A percentile compares a stretch with the other conserved stretches of the same genome.
These are phyloP conservation scores for Apodemia mormo DNA, from an alignment of 2,888 invertebrate species.

Conservation along the genomic window DNA sequence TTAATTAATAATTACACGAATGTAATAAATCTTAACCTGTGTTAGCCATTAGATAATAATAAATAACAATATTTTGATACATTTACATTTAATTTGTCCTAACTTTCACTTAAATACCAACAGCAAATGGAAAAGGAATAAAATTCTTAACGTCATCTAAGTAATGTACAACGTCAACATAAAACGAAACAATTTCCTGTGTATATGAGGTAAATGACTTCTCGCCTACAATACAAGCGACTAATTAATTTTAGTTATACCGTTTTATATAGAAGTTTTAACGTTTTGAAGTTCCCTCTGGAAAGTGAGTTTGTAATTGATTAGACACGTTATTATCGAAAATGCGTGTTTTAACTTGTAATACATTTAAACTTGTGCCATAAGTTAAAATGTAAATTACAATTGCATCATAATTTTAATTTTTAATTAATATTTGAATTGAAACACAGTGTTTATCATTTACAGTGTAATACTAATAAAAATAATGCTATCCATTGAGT, in stretches of 20 bases:
- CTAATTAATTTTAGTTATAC: conserved; percentile 8
- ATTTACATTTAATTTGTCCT: background rate
- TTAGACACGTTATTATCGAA: conserved; percentile 16
- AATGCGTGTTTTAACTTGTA: background rate
- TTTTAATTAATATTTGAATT: background rate
- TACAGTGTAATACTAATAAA: background rate
- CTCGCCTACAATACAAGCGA: background rate
- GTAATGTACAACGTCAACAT: conserved; percentile 8
- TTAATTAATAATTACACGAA: too few species aligned
- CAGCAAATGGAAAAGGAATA: conserved; percentile 2
- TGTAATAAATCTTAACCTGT: background rate
- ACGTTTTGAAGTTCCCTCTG: background rate
- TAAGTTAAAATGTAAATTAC: background rate
- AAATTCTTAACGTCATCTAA: conserved; percentile 10
- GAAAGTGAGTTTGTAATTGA: conserved; percentile 5
- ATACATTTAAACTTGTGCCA: background rate
- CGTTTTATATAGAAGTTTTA: background rate
- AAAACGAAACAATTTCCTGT: conserved; percentile 8
- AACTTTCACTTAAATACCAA: background rate
- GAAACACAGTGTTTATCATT: too few species aligned
- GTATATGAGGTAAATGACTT: conserved; percentile 14
- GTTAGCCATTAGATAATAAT: background rate
- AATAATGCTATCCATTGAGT: background rate
- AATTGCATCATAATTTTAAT: background rate
- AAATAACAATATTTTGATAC: background rate